Evolutionary conservation across 2,888 invertebrate species (phyloP).

Genomic region (Drosophila anomalata): DNA sequence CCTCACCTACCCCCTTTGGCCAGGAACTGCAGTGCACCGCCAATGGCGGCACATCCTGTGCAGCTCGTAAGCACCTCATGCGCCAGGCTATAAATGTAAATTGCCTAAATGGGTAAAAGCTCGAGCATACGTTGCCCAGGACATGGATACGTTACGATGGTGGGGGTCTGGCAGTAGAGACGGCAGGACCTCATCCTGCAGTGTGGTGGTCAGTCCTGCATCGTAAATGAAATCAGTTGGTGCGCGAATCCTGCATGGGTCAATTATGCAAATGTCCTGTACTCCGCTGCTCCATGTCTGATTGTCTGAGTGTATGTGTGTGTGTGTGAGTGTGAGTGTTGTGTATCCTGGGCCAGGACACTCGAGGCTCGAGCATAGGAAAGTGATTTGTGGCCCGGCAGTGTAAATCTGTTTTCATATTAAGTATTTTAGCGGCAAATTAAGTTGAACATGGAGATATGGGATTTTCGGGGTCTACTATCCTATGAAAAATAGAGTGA

Average conservation of each 20-base stretch:
- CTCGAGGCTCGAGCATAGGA: conserved; percentile 52
- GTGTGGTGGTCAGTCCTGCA: conserved; percentile 40
- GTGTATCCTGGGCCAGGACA: conserved; percentile 48
- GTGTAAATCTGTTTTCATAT: conserved; percentile 76
- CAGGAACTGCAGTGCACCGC: conserved; percentile 34
- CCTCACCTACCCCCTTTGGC: not conserved
- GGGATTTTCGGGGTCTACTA: not conserved
- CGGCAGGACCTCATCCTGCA: not conserved
- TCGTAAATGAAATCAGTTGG: conserved; percentile 80
- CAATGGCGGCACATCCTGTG: conserved; percentile 76
- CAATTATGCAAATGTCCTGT: conserved; percentile 82
- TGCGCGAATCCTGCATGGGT: conserved; percentile 82
- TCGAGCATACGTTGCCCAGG: conserved; percentile 75
- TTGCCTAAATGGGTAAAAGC: conserved; percentile 80
- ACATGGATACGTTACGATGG: conserved; percentile 44
- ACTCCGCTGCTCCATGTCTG: conserved; percentile 39
- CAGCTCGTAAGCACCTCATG: conserved; percentile 80
- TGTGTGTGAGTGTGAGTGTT: not conserved
- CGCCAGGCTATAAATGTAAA: conserved; percentile 80
- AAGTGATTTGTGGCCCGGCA: conserved; percentile 78
- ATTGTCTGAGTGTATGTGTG: conserved; percentile 2
- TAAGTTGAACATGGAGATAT: conserved; percentile 62
- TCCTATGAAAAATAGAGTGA: conserved; percentile 51
- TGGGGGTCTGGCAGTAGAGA: not conserved
- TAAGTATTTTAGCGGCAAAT: conserved; percentile 76